Conservation (phyloP, 2,888 invertebrate species). For the Punctoribates punctum region DNA sequence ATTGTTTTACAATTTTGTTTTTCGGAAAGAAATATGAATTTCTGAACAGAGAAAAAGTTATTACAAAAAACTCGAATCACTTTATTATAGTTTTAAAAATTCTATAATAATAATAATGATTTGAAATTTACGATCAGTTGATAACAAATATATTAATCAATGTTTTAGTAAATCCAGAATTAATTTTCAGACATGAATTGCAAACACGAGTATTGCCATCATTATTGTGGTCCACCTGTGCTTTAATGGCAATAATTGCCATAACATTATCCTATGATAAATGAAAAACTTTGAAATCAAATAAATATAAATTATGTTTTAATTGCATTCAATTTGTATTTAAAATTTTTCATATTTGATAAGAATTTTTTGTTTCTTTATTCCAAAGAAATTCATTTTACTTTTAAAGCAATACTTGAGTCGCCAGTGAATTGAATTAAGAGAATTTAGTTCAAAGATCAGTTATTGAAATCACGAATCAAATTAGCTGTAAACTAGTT, state of each 20-base stretch:
- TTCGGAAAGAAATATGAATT: too few relatives aligned
- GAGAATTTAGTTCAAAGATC: too few relatives aligned
- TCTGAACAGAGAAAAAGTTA: background rate
- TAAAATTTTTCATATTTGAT: background rate
- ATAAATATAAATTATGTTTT: background rate
- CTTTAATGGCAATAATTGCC: background rate
- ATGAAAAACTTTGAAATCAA: background rate
- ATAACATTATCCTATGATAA: background rate
- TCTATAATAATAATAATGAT: too few relatives aligned
- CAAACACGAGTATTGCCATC: background rate
- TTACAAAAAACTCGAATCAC: background rate
- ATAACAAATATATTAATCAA: background rate
- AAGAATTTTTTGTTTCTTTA: background rate
- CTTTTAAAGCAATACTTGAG: background rate
- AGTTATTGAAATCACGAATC: background rate
- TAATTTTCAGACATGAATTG: background rate
- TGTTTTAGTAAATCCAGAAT: background rate
- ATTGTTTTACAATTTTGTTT: background rate
- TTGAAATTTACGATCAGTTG: too few relatives aligned
- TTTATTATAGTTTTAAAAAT: constrained; percentile 6
- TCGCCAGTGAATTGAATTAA: too few relatives aligned
- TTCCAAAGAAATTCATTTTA: background rate
- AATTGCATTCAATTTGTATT: constrained; percentile 3
- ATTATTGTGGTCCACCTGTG: constrained; percentile 7
- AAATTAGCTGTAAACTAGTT: background rate